phyloP scores from a whole-genome alignment of 2,797 vertebrate species.

The Poeciliopsis presidionis region DNA sequence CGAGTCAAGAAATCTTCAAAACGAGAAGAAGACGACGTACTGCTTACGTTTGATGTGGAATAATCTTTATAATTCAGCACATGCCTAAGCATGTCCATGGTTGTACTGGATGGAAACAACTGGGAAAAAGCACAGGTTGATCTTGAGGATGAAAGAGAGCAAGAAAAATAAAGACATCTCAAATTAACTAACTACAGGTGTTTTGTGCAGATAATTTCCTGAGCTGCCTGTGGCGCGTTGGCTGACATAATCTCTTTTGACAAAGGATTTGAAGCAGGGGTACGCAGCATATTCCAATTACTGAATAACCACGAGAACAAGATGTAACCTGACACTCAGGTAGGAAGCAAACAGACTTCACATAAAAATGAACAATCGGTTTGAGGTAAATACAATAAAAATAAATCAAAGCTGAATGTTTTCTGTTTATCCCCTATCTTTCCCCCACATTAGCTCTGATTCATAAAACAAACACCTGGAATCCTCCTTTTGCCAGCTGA shows the following conservation, averaged over 20 bases:
- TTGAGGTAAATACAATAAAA: background rate
- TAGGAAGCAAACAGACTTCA: background rate
- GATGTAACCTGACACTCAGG: slow-evolving; percentile 25
- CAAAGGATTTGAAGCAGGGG: slow-evolving; percentile 3
- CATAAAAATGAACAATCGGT: background rate
- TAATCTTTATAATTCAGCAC: background rate
- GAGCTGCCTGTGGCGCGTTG: background rate
- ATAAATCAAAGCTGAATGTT: background rate
- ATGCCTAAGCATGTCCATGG: background rate
- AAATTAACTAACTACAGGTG: background rate
- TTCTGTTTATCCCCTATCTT: background rate
- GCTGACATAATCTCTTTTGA: slow-evolving; percentile 38
- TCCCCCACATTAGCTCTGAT: background rate
- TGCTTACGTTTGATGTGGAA: background rate
- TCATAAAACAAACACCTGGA: slow-evolving; percentile 5
- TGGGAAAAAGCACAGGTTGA: background rate
- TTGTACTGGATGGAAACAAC: too few relatives aligned
- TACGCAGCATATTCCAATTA: slow-evolving; percentile 35
- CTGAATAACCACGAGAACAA: slow-evolving; percentile 8
- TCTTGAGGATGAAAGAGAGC: background rate
- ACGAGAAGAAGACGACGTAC: background rate
- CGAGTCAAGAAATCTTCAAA: background rate
- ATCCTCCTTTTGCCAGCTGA: background rate
- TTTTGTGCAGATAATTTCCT: background rate
- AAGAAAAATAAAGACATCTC: background rate